Conservation (phyloP, 2,113 vertebrate genomes). For the Ursus arctos region DNA sequence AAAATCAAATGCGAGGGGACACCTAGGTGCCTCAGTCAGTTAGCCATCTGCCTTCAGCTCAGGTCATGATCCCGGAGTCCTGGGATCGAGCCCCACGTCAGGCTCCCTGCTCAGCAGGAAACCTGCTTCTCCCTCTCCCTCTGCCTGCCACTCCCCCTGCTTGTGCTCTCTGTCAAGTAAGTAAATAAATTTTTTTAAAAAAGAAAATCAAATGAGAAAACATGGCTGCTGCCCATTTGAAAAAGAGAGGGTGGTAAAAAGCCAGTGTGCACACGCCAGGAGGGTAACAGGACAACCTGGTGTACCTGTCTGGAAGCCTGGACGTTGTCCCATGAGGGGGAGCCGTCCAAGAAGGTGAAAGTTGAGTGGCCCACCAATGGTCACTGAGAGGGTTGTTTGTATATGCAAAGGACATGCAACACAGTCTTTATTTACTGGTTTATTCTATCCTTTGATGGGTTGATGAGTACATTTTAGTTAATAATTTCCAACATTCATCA, state of each 20-base stretch:
- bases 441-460: neutral
- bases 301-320: neutral
- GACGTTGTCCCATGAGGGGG: neutral
- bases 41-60: too few relatives aligned
- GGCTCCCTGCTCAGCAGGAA: too few relatives aligned
- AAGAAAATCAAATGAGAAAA: conserved; percentile 25
- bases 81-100: accelerated
- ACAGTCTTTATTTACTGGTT: neutral
- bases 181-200: too few relatives aligned
- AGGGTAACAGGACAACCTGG: neutral
- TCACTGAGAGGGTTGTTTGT: neutral
- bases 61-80: too few relatives aligned
- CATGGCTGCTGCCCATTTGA: neutral
- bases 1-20: conserved; percentile 5
- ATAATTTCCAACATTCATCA: neutral
- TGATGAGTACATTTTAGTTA: neutral
- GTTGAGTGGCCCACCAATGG: accelerated
- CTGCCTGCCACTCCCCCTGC: too few relatives aligned
- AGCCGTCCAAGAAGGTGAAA: neutral
- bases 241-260: neutral
- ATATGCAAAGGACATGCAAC: neutral
- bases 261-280: neutral
- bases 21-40: too few relatives aligned
- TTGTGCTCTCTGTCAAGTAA: too few relatives aligned
- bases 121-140: too few relatives aligned